These are phyloP conservation scores for Ctenochaetus hawaiiensis DNA, from an alignment of 2,797 vertebrate genomes.

Conservation along the genomic window DNA sequence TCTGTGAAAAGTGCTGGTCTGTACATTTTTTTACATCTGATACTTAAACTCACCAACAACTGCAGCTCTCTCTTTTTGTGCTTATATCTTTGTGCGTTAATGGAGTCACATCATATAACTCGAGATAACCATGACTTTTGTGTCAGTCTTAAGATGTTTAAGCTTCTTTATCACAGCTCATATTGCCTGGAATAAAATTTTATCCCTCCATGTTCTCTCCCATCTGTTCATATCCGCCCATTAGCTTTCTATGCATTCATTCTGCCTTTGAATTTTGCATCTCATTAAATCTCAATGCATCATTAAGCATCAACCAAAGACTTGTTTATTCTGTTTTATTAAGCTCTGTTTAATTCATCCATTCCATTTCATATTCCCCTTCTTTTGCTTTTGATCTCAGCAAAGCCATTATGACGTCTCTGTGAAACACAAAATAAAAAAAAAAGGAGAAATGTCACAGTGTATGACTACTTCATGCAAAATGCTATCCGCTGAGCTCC, in stretches of 20 bases:
- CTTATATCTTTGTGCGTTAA: not conserved
- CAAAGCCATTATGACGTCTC: not conserved
- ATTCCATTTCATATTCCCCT: not conserved
- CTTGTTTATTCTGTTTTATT: slow-evolving; percentile 14
- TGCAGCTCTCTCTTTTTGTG: not conserved
- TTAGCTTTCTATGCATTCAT: slow-evolving; percentile 6
- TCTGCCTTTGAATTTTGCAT: slow-evolving; percentile 17
- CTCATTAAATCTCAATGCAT: slow-evolving; percentile 33
- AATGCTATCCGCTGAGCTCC: slow-evolving; percentile 45
- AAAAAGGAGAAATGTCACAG: slow-evolving; percentile 4
- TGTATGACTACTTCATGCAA: slow-evolving; percentile 33
- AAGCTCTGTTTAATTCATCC: not conserved
- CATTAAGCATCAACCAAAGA: slow-evolving; percentile 7
- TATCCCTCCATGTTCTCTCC: not conserved
- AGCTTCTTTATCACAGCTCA: slow-evolving; percentile 2
- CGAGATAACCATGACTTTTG: not conserved
- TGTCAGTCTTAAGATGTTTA: not conserved
- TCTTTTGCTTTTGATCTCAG: not conserved
- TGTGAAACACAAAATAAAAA: not conserved
- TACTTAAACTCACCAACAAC: not conserved
- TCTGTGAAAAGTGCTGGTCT: not conserved
- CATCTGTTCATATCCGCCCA: slow-evolving; percentile 26
- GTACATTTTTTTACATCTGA: not conserved
- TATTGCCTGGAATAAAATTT: not conserved
- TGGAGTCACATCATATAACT: not conserved